Base-by-base conservation (phyloP, 1,140 invertebrate species). In the Zaprionus camerounensis region DNA sequence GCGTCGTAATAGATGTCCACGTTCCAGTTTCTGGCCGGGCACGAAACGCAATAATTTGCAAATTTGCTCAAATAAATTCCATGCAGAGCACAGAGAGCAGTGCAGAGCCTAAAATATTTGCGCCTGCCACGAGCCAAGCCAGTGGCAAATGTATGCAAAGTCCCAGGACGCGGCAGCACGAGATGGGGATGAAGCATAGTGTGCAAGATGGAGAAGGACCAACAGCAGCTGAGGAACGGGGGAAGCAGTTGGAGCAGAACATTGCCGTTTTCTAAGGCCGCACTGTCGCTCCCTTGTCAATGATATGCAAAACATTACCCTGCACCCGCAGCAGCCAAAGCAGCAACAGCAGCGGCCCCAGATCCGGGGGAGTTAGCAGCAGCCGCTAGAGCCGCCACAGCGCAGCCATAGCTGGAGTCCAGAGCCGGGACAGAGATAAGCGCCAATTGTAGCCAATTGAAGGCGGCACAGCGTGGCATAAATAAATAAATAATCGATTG, bases 1-100 rank as follows among this genome's bases (percentile, higher is more conserved):
- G 77, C 58, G 71, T 78, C 80, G 78, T 87, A 87, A 87, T 87
- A 83, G 84, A 87, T 88, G 84, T 87, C 77, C 80, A 68, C 66
- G 78, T 80, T 36, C 61, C 36, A 26, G 57, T 49, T 49, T 38
- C 26, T 26, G 34, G 34, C n/a, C n/a, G 41, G 22, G 74, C 74
- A 73, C 74, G 64, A 76, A 80, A 76, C 70, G 84, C 84, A 87
- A 87, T 87, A 87, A 87, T 87, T 87, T 83, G 84, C 85, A 87
- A 88, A 87, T 87, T 87, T 87, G 84, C 84, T 87, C 84, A 87
- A 88, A 87, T 87, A 87, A 87, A 87, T 87, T 87, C 84, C 84
- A 83, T 81, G 84, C 84, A 71, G 84, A 77, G 73, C 65, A 58
- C 68, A 64, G 81, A 80, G 24, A 59, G 53, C 41, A 17, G 41